These are phyloP conservation scores for Propithecus deckenii DNA, from an alignment of 2,797 vertebrate genomes.

Conservation along the genomic window DNA sequence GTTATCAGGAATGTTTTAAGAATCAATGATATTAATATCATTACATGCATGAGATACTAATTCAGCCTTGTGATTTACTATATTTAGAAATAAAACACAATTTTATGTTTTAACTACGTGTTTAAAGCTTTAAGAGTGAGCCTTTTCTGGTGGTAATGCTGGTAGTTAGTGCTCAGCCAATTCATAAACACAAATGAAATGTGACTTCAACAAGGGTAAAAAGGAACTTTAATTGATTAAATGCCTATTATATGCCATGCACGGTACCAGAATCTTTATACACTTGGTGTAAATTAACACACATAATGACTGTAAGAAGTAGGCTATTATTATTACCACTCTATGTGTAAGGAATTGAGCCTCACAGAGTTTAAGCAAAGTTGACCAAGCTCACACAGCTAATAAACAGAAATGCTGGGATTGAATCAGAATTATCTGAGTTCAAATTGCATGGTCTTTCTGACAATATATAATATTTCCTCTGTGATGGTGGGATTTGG, in stretches of 20 bases:
- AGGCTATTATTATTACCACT: background rate
- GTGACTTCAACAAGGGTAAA: background rate
- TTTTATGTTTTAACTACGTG: constrained; percentile 52
- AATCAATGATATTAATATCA: background rate
- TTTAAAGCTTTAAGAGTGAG: constrained; percentile 69
- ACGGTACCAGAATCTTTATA: background rate
- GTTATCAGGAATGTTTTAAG: background rate
- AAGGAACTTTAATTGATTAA: background rate
- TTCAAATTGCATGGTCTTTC: background rate
- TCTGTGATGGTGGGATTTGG: background rate
- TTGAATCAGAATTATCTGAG: background rate
- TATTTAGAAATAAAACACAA: constrained; percentile 79
- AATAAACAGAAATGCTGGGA: background rate
- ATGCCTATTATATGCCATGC: background rate
- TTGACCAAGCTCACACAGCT: background rate
- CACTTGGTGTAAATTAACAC: background rate
- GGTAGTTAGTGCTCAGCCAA: constrained; percentile 53
- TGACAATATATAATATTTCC: background rate
- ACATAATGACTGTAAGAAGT: background rate
- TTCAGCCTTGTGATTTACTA: constrained; percentile 72
- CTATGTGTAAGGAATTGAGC: background rate
- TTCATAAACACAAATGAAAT: constrained; percentile 76
- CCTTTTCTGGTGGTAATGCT: constrained; percentile 72
- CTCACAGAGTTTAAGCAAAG: background rate
- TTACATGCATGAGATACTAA: background rate